Evolutionary conservation across 2,888 invertebrate genomes (phyloP).

Genomic region (Galerucella pusilla): DNA sequence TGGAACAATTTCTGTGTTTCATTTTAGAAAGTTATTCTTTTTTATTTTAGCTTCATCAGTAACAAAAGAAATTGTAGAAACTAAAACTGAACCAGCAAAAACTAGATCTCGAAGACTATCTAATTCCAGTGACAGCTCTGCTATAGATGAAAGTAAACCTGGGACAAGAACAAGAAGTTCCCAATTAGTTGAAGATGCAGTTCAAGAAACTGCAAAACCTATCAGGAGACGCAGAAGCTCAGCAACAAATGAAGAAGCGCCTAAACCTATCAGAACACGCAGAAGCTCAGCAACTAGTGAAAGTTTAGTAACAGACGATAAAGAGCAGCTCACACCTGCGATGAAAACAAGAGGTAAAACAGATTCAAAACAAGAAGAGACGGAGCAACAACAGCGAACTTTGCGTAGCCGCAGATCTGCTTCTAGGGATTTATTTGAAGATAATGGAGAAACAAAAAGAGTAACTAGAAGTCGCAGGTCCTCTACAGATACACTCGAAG

Average conservation of each 20-base stretch:
- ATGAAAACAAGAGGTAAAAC: conserved; percentile 26
- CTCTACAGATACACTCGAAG: conserved; percentile 36
- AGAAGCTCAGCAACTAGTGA: conserved; percentile 37
- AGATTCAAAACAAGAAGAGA: conserved; percentile 9
- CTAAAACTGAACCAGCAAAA: conserved; percentile 36
- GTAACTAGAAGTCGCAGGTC: conserved; percentile 41
- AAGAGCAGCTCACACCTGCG: conserved; percentile 17
- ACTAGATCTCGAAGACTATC: conserved; percentile 38
- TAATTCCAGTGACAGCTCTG: conserved; percentile 28
- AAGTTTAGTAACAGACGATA: conserved; percentile 27
- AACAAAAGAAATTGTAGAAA: conserved; percentile 40
- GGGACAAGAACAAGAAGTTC: background rate
- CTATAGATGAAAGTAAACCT: conserved; percentile 19
- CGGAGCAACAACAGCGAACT: background rate
- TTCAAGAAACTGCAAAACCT: conserved; percentile 29
- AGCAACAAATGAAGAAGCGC: conserved; percentile 30
- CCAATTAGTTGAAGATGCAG: conserved; percentile 4
- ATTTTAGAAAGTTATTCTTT: conserved; percentile 1
- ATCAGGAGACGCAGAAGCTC: conserved; percentile 23
- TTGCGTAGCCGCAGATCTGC: conserved; percentile 27
- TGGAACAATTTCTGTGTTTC: background rate
- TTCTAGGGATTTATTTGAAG: conserved; percentile 38
- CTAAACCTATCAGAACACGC: conserved; percentile 37
- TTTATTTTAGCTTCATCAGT: conserved; percentile 43
- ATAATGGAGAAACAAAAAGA: conserved; percentile 36